A percentile compares a stretch with the other conserved stretches of the same genome.
Conservation (phyloP, 2,888 invertebrate species). For the Amphipyra tragopoginis region DNA sequence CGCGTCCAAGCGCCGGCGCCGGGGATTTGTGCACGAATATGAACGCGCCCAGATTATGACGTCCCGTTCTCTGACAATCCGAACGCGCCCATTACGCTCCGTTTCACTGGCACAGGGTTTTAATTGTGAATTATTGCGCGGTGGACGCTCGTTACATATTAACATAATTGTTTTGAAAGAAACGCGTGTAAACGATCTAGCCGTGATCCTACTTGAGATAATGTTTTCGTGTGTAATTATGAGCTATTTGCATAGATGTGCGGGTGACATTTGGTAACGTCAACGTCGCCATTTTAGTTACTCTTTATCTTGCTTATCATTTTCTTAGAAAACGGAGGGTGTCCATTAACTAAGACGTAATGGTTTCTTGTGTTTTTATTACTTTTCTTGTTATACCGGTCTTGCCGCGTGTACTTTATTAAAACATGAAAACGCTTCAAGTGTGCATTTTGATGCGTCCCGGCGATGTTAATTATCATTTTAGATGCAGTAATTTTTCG, state of each 20-base stretch:
- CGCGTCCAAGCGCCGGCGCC: conserved; percentile 70
- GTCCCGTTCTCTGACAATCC: conserved; percentile 69
- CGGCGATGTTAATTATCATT: conserved; percentile 78
- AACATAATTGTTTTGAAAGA: conserved; percentile 87
- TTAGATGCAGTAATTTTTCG: conserved; percentile 75
- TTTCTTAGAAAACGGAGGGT: conserved; percentile 63
- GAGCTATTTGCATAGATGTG: conserved; percentile 84
- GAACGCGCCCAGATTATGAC: conserved; percentile 81
- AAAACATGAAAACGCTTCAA: conserved; percentile 61
- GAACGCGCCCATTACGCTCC: conserved; percentile 71
- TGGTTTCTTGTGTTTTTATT: conserved; percentile 72
- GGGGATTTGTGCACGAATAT: conserved; percentile 74
- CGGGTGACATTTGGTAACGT: conserved; percentile 71
- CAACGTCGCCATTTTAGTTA: conserved; percentile 73
- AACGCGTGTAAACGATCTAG: conserved; percentile 80
- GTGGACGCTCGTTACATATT: conserved; percentile 72
- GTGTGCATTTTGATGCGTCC: conserved; percentile 74
- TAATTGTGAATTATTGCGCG: conserved; percentile 83
- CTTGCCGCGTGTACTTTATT: conserved; percentile 62
- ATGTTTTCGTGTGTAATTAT: conserved; percentile 74
- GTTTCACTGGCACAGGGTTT: conserved; percentile 67
- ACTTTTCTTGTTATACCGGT: conserved; percentile 70
- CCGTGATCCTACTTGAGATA: conserved; percentile 84
- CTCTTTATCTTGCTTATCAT: conserved; percentile 70
- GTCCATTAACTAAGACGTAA: conserved; percentile 72